Evolutionary conservation across 1,140 invertebrate genomes (phyloP), one percentile per base, ranked within the genome.

Genomic region (Drosophila busckii): DNA sequence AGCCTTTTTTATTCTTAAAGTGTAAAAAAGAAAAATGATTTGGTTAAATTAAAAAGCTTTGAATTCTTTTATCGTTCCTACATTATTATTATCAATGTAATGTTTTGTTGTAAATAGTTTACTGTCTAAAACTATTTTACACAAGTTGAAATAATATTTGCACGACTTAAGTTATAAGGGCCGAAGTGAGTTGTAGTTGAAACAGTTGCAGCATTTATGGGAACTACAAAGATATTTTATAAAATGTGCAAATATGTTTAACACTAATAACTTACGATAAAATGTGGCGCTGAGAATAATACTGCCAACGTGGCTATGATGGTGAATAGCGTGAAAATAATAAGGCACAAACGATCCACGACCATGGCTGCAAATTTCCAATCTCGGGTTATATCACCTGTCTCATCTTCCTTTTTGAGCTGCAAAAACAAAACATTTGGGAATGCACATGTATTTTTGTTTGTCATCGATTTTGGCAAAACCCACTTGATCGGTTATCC

Each of bases 331-430:
- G 97, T 96, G 92, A 99, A 99, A 89, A 98, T 94, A 90, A 98
- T 97, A 92, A 99, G 94, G 93, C 97, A 99, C 90, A 98, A 92
- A 89, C 97, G 93, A 92, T 99, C 98, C 86, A 99, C 96, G 88
- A 99, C 97, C 96, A 98, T 99, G 86, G 97, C 98, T 73, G 98
- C 98, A 90, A 99, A 99, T 90, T 98, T 98, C 98, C 98, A 99
- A 90, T 99, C 98, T 89, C 94, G 94, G 83, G 94, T 95, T 85
- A 97, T 91, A 87, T 96, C 95, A 73, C 93, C 92, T 63, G 93
- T 92, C 87, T 96, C 93, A 88, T 97, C 95, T 73, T 96, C 95
- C 87, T 93, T 94, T 88, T 95, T 92, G 88, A 97, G 92, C 89
- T 95, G 9, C 78, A 87, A 17, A 16, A 15, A 17, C 13, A 16